phyloP scores from a whole-genome alignment of 2,888 invertebrate species.

The Pachydiplax longipennis region DNA sequence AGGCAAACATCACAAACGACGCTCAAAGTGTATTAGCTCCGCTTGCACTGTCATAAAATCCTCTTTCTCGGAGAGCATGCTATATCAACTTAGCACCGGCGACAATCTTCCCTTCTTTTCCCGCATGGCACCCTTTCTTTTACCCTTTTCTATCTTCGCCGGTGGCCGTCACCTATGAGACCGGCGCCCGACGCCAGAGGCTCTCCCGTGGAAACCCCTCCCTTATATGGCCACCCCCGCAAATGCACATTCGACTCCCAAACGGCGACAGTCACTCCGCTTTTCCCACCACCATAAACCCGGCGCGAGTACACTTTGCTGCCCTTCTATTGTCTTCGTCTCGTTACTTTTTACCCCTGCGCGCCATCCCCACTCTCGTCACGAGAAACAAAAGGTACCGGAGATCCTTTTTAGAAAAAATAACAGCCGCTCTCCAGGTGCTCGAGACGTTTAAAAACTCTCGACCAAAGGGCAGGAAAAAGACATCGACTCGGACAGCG shows the following conservation, averaged over 20 bases:
- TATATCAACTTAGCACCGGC: not conserved
- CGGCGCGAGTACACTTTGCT: not conserved
- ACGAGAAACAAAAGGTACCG: not conserved
- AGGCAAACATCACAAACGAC: too few species aligned
- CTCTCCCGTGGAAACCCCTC: not conserved
- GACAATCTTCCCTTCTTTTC: not conserved
- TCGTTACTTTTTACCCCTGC: not conserved
- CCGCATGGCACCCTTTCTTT: not conserved
- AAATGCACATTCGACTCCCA: not conserved
- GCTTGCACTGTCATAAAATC: not conserved
- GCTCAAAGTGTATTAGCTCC: too few species aligned
- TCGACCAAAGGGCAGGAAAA: not conserved
- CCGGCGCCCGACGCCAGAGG: not conserved
- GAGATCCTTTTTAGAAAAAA: not conserved
- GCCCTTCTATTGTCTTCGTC: not conserved
- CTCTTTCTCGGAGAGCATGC: not conserved
- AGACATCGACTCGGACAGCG: not conserved
- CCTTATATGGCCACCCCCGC: conserved; percentile 1
- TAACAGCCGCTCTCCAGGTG: not conserved
- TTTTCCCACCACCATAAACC: not conserved
- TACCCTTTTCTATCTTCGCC: not conserved
- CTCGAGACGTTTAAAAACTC: not conserved
- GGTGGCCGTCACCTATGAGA: not conserved
- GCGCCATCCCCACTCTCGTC: not conserved
- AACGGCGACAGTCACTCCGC: not conserved